These are phyloP conservation scores for Phallusia fumigata DNA, from an alignment of 23 tunicate species.

Conservation along the genomic window DNA sequence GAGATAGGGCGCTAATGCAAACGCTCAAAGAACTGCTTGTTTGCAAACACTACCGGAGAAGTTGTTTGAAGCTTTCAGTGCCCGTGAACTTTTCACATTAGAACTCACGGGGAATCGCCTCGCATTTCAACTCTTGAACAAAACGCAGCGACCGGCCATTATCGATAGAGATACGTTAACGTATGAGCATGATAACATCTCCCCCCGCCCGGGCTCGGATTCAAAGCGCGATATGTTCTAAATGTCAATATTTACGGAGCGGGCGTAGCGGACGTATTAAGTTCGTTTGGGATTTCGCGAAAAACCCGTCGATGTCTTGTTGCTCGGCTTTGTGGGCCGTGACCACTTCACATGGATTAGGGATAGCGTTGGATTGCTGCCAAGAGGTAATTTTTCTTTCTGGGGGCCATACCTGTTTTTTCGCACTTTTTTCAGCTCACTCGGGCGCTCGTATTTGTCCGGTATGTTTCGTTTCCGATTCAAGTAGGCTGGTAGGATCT, in stretches of 20 bases:
- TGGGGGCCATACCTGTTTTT: constrained; percentile 21
- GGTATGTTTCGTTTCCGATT: constrained; percentile 63
- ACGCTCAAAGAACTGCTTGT: neutral
- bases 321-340: neutral
- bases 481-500: constrained; percentile 66
- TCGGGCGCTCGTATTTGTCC: constrained; percentile 64
- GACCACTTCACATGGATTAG: neutral
- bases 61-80: neutral
- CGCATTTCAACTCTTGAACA: neutral
- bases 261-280: neutral
- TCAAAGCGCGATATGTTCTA: neutral
- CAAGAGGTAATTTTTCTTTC: neutral
- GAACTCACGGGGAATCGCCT: neutral
- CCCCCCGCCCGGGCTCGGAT: neutral
- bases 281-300: neutral
- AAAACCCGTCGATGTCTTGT: neutral
- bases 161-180: neutral
- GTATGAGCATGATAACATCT: neutral
- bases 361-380: neutral
- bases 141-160: neutral
- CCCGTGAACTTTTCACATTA: constrained; percentile 6
- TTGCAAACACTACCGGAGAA: neutral
- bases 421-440: constrained; percentile 32
- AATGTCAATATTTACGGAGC: constrained; percentile 11
- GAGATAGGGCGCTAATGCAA: neutral